These are phyloP conservation scores for Celastrina argiolus DNA, from an alignment of 2,888 invertebrate species.

Conservation along the genomic window DNA sequence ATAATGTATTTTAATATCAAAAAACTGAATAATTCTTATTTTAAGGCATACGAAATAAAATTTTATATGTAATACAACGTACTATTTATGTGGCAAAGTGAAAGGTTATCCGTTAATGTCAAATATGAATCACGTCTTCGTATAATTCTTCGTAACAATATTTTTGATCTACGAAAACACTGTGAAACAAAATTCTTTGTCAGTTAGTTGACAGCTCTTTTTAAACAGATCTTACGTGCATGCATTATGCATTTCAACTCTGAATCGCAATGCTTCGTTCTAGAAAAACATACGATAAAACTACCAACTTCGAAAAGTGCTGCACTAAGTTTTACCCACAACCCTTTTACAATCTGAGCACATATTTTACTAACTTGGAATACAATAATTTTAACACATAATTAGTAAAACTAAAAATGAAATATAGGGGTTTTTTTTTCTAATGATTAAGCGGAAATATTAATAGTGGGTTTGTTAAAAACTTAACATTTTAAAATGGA, in stretches of 20 bases:
- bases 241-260: slow-evolving; percentile 14
- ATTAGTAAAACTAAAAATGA: not conserved
- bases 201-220: slow-evolving; percentile 20
- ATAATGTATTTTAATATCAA: too few relatives aligned
- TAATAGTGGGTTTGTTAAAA: too few relatives aligned
- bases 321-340: not conserved
- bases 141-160: not conserved
- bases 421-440: too few relatives aligned
- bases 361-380: not conserved
- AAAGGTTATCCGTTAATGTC: too few relatives aligned
- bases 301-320: not conserved
- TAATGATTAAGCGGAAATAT: too few relatives aligned
- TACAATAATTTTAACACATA: not conserved
- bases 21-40: too few relatives aligned
- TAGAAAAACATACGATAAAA: slow-evolving; percentile 15
- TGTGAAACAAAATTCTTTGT: slow-evolving; percentile 11
- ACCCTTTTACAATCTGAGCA: not conserved
- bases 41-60: too few relatives aligned
- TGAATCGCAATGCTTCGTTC: not conserved
- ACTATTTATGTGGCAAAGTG: too few relatives aligned
- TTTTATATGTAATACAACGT: too few relatives aligned
- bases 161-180: not conserved
- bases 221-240: not conserved
- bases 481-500: not conserved
- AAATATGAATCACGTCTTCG: too few relatives aligned